Conservation (phyloP, 2,113 vertebrate genomes). For the Naja naja region DNA sequence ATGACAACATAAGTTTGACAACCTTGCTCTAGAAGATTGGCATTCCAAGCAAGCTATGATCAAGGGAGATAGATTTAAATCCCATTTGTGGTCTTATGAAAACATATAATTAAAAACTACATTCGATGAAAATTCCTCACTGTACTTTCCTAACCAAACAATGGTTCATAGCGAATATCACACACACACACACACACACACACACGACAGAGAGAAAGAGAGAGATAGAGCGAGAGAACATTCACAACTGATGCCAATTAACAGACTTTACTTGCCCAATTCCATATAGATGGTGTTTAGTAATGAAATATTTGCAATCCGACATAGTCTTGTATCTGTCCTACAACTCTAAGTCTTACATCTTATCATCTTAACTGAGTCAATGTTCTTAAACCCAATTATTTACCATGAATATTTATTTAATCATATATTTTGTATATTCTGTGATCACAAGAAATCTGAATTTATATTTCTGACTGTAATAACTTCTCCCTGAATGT, state of each 20-base stretch:
- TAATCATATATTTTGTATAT: background rate
- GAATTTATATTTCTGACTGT: background rate
- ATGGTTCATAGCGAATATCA: background rate
- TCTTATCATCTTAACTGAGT: background rate
- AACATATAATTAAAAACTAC: background rate
- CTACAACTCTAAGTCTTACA: background rate
- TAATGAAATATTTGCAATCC: background rate
- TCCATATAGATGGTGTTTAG: background rate
- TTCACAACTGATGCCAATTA: background rate
- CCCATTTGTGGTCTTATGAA: background rate
- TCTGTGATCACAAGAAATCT: background rate
- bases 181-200: too few relatives aligned
- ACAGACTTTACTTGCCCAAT: background rate
- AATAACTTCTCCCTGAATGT: background rate
- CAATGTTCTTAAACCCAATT: background rate
- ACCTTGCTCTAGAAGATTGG: too few relatives aligned
- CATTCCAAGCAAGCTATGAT: background rate
- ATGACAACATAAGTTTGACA: too few relatives aligned
- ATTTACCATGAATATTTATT: background rate
- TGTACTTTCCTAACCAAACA: background rate
- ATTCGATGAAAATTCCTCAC: background rate
- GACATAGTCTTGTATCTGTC: background rate
- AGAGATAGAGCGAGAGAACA: background rate
- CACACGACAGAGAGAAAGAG: too few relatives aligned
- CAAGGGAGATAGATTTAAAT: background rate